Evolutionary conservation across 2,113 vertebrate genomes (phyloP), one percentile per base, ranked within the genome.

Genomic region (Poicephalus meyeri): DNA sequence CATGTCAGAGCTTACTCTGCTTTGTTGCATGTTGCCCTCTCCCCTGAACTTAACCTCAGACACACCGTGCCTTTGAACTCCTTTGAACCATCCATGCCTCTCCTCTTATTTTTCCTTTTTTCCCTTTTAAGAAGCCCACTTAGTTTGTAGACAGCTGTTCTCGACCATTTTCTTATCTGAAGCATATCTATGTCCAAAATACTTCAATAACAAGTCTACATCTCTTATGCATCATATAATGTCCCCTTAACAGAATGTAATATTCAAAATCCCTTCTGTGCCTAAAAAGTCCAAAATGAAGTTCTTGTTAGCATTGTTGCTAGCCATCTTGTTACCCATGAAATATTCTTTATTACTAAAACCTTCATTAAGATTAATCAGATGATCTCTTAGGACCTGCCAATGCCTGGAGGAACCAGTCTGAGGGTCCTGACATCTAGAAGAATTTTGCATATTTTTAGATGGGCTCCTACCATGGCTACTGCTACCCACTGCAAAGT

Each of bases 321-420:
- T 35, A 58, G 21, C 33, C 33, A 35, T 80, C 76, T 92, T 76
- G 74, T 86, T 71, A 83, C 42, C 29, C 56, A 39, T n/a, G 37
- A 86, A 86, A 88, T 71, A 86, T n/a, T 41, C 31, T 50, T 63
- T 71, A 37, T 68, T 77, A n/a, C 35, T 63, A 58, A 91, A 88
- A 15, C 16, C 53, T 83, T 90, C 63, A 49, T 74, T 58, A 83
- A 78, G 53, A 90, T 88, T 73, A 90, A 73, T 50, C 49, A 58
- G 53, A 88, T 50, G 53, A 86, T 46, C 21, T 80, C 53, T 63
- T 70, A 56, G 93, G 37, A 73, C 12, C 26, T 16, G 37, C 25
- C 50, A 77, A 64, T 83, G n/a, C 52, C 46, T 90, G n/a, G 23
- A 60, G 49, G 65, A 81, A 63, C 19, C 28, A 88, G 31, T 26